phyloP scores from a whole-genome alignment of 2,888 invertebrate species.

The Hypomecis atomaria region DNA sequence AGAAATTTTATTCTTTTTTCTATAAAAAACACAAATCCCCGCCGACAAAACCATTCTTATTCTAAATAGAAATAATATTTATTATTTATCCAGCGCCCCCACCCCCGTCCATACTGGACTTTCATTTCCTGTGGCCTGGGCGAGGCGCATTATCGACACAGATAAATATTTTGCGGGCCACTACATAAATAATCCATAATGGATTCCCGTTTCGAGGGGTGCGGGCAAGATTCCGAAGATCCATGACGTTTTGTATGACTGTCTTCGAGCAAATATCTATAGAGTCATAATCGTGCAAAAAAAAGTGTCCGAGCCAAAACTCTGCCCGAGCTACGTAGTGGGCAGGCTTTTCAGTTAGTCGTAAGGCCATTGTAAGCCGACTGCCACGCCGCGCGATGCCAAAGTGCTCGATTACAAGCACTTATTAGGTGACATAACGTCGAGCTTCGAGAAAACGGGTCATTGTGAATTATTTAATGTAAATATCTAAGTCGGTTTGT shows the following conservation, averaged over 20 bases:
- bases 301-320: too few species aligned
- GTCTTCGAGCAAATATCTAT: too few species aligned
- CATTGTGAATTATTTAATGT: too few species aligned
- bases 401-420: too few species aligned
- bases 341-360: too few species aligned
- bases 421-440: too few species aligned
- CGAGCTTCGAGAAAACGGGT: too few species aligned
- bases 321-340: too few species aligned
- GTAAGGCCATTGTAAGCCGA: too few species aligned
- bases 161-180: constrained; percentile 81
- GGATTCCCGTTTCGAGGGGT: constrained; percentile 69
- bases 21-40: not conserved
- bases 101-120: constrained; percentile 33
- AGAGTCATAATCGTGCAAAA: too few species aligned
- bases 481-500: too few species aligned
- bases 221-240: constrained; percentile 45
- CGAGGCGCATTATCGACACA: constrained; percentile 73
- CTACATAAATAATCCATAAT: constrained; percentile 82
- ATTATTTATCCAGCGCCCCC: constrained; percentile 21
- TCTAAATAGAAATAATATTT: constrained; percentile 22
- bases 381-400: too few species aligned
- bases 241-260: constrained; percentile 8
- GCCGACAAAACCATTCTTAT: constrained; percentile 14
- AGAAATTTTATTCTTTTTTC: not conserved
- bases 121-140: constrained; percentile 47